Evolutionary conservation across 2,797 vertebrate species (phyloP).

Genomic region (Poeciliopsis paucimaculata): DNA sequence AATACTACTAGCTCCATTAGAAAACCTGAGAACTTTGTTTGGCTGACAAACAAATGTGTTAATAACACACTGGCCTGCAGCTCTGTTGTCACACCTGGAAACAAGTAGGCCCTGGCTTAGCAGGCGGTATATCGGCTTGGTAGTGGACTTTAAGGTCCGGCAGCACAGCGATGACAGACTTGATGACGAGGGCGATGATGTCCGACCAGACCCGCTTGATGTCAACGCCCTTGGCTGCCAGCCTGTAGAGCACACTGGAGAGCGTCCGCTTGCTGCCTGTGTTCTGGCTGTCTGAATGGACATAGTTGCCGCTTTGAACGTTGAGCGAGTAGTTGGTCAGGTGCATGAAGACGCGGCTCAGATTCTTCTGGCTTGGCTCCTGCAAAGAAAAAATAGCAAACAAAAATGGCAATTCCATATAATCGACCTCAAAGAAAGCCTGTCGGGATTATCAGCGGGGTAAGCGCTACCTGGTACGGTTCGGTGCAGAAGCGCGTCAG

Average conservation of each 20-base stretch:
- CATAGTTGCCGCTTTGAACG: slow-evolving; percentile 92
- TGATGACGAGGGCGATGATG: slow-evolving; percentile 95
- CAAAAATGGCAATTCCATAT: too few species aligned
- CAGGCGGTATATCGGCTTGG: slow-evolving; percentile 92
- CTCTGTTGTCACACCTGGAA: slow-evolving; percentile 84
- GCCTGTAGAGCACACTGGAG: slow-evolving; percentile 90
- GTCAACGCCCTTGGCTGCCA: slow-evolving; percentile 91
- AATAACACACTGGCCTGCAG: not conserved
- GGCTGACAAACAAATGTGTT: not conserved
- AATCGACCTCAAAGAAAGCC: not conserved
- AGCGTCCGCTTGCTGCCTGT: slow-evolving; percentile 97
- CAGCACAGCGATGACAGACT: slow-evolving; percentile 92
- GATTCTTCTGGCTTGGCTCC: slow-evolving; percentile 92
- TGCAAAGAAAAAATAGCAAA: slow-evolving; percentile 29
- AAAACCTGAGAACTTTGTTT: too few species aligned
- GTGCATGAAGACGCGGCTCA: slow-evolving; percentile 97
- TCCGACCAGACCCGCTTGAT: slow-evolving; percentile 97
- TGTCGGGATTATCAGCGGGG: not conserved
- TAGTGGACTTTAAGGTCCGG: slow-evolving; percentile 94
- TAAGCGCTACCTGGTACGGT: slow-evolving; percentile 84
- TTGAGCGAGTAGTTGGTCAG: slow-evolving; percentile 98
- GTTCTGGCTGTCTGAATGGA: slow-evolving; percentile 91
- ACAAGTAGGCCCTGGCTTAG: slow-evolving; percentile 93
- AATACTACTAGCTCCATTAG: not conserved
- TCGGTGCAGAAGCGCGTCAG: slow-evolving; percentile 97